Percentiles rank a stretch among this genome's conserved stretches.
Conservation (phyloP, 2,113 vertebrate species). For the Myanophis thanlyinensis region DNA sequence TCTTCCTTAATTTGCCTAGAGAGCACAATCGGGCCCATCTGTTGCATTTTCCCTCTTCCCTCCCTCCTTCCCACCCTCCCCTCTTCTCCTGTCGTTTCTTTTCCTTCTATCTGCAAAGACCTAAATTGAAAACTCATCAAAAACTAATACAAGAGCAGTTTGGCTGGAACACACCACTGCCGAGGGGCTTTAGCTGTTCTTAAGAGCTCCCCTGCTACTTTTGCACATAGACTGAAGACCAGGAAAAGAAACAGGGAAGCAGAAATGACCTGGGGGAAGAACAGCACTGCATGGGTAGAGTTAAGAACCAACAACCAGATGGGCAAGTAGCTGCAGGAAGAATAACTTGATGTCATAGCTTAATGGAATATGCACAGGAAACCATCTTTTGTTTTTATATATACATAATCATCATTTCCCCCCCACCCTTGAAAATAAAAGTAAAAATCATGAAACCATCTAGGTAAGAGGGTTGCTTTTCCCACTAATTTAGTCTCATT, state of each 20-base stretch:
- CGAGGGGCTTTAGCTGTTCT: constrained; percentile 81
- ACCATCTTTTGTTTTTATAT: constrained; percentile 72
- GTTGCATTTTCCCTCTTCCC: constrained; percentile 87
- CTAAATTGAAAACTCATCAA: constrained; percentile 99
- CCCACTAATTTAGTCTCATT: not conserved
- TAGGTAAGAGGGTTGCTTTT: not conserved
- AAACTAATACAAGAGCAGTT: constrained; percentile 99
- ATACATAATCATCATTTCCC: constrained; percentile 55
- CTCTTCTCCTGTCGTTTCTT: constrained; percentile 73
- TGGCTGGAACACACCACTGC: constrained; percentile 87
- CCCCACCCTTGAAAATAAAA: constrained; percentile 55
- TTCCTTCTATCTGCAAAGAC: constrained; percentile 84
- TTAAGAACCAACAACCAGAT: constrained; percentile 87
- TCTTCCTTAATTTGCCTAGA: constrained; percentile 97
- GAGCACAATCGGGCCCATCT: constrained; percentile 99
- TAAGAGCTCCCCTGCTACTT: constrained; percentile 87
- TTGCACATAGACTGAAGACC: constrained; percentile 77
- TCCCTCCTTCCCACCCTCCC: constrained; percentile 43
- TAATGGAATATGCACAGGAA: constrained; percentile 67
- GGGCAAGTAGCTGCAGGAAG: constrained; percentile 83
- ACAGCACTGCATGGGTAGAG: constrained; percentile 26
- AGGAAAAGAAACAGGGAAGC: constrained; percentile 72
- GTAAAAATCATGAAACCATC: constrained; percentile 53
- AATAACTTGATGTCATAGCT: constrained; percentile 85
- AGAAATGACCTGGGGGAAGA: constrained; percentile 68